Percentiles rank a stretch among this genome's conserved stretches.
Evolutionary conservation across 2,797 vertebrate species (phyloP).

Genomic region (Acanthis flammea): DNA sequence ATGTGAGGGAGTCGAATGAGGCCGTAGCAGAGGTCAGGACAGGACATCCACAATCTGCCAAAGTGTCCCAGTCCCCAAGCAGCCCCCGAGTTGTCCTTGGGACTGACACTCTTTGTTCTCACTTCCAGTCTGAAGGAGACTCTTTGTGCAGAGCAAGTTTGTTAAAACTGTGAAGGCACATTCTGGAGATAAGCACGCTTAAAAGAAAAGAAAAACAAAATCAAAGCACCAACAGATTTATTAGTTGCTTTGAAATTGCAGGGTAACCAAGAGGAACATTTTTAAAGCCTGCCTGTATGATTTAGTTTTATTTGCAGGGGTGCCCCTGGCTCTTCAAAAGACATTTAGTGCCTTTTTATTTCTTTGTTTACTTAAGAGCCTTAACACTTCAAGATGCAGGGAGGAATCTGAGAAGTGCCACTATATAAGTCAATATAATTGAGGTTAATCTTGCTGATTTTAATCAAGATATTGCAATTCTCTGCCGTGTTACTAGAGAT

Average conservation of each 20-base stretch:
- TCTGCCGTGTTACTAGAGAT: neutral
- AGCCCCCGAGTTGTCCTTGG: neutral
- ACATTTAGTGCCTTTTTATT: slow-evolving; percentile 21
- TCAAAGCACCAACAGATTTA: slow-evolving; percentile 45
- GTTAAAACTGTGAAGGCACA: neutral
- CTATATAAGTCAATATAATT: slow-evolving; percentile 16
- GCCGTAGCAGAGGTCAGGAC: slow-evolving; percentile 7
- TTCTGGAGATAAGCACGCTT: neutral
- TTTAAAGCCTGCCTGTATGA: slow-evolving; percentile 39
- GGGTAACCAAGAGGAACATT: neutral
- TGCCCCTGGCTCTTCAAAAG: slow-evolving; percentile 16
- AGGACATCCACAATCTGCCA: neutral
- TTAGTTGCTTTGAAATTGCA: slow-evolving; percentile 52
- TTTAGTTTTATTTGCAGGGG: slow-evolving; percentile 2
- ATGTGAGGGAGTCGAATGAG: neutral
- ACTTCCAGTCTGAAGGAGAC: neutral
- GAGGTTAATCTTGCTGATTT: slow-evolving; percentile 4
- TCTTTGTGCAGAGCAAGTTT: neutral
- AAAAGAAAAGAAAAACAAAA: slow-evolving; percentile 12
- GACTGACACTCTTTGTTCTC: slow-evolving; percentile 26
- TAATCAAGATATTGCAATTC: neutral
- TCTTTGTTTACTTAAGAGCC: slow-evolving; percentile 46
- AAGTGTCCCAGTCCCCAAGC: neutral
- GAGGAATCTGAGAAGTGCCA: neutral
- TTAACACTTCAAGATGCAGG: slow-evolving; percentile 4